These are phyloP conservation scores for Zeugodacus cucurbitae DNA, from an alignment of 1,140 invertebrate genomes.

Conservation along the genomic window DNA sequence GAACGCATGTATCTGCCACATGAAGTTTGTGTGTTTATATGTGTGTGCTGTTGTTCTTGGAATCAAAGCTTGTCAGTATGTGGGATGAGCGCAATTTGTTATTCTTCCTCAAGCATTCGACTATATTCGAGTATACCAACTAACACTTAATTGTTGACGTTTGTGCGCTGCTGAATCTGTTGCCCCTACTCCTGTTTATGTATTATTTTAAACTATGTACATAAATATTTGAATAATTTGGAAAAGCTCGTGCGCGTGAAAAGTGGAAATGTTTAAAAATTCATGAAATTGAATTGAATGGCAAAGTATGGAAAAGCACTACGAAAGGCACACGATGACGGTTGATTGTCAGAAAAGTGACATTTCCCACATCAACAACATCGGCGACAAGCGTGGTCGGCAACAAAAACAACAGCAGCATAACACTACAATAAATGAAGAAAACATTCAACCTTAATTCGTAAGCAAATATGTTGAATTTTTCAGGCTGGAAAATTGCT, in stretches of 20 bases:
- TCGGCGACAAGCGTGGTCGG: neutral
- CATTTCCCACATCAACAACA: slow-evolving; percentile 46
- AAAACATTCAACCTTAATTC: slow-evolving; percentile 44
- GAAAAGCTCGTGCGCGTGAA: neutral
- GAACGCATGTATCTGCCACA: neutral
- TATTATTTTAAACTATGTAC: neutral
- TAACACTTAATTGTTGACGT: slow-evolving; percentile 8
- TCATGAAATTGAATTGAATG: neutral
- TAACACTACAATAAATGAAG: neutral
- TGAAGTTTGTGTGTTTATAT: neutral
- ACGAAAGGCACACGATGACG: slow-evolving; percentile 20
- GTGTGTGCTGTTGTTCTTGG: neutral
- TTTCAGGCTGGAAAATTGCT: slow-evolving; percentile 41
- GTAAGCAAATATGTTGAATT: slow-evolving; percentile 45
- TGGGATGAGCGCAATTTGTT: neutral
- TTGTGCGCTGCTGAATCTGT: neutral
- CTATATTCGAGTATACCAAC: neutral
- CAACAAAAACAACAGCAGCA: neutral
- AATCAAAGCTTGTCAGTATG: neutral
- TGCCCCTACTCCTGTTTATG: neutral
- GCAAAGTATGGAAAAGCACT: neutral
- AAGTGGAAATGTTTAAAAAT: slow-evolving; percentile 14
- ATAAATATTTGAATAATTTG: slow-evolving; percentile 15
- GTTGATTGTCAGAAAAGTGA: slow-evolving; percentile 44
- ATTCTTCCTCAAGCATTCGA: neutral